A percentile compares a stretch with the other conserved stretches of the same genome.
Conservation (phyloP, 2,888 invertebrate species). For the Hetaerina titia region DNA sequence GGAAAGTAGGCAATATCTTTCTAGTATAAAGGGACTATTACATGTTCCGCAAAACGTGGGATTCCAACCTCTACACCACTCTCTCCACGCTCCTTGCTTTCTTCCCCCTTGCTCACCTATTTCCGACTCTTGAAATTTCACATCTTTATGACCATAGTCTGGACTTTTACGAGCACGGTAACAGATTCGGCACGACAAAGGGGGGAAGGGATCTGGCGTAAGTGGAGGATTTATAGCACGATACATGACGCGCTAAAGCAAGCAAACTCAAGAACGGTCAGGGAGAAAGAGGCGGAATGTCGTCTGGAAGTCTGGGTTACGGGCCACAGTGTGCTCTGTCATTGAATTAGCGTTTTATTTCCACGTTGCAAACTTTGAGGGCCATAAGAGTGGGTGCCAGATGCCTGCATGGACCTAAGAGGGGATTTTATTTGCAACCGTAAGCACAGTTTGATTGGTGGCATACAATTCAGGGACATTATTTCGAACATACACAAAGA, state of each 20-base stretch:
- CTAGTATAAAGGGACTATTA: background rate
- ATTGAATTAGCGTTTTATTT: constrained; percentile 29
- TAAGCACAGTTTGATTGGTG: background rate
- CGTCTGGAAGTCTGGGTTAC: constrained; percentile 32
- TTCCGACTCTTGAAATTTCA: constrained; percentile 15
- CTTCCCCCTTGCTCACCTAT: background rate
- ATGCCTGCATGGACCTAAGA: background rate
- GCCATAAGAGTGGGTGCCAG: background rate
- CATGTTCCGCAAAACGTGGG: background rate
- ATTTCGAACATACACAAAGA: background rate
- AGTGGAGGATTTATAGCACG: background rate
- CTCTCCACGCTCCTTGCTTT: background rate
- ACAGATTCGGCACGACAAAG: constrained; percentile 25
- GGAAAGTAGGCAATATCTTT: background rate
- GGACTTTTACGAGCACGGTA: constrained; percentile 21
- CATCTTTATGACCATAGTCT: background rate
- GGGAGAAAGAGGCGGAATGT: background rate
- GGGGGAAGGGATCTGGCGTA: background rate
- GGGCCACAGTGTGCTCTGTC: background rate
- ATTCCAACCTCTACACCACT: background rate
- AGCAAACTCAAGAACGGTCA: background rate
- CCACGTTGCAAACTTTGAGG: background rate
- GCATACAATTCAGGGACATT: background rate
- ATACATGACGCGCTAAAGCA: constrained; percentile 27
- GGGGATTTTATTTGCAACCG: background rate